phyloP scores from a whole-genome alignment of 1,140 invertebrate genomes.

The Drosophila setifemur region DNA sequence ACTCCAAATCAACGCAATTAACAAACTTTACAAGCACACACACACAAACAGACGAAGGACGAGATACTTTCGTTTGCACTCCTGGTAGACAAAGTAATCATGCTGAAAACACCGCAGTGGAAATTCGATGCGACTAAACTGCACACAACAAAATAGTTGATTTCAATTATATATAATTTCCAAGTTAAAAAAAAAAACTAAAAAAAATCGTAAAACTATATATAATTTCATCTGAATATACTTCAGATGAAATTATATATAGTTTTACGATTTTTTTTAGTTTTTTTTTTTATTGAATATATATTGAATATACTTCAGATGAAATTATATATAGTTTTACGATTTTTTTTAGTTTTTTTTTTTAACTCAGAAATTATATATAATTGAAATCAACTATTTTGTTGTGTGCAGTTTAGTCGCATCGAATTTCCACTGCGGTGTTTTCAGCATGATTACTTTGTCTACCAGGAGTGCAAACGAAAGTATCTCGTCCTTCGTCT shows the following conservation, averaged over 20 bases:
- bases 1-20: slow-evolving; percentile 56
- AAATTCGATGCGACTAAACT: slow-evolving; percentile 24
- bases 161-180: too few relatives aligned
- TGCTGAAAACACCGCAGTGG: slow-evolving; percentile 47
- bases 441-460: slow-evolving; percentile 59
- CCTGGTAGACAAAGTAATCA: slow-evolving; percentile 53
- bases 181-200: too few relatives aligned
- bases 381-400: too few relatives aligned
- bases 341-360: too few relatives aligned
- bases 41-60: neutral
- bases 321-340: too few relatives aligned
- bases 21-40: slow-evolving; percentile 34
- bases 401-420: slow-evolving; percentile 20
- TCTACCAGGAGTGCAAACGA: slow-evolving; percentile 48
- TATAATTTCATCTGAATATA: too few relatives aligned
- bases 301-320: neutral
- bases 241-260: too few relatives aligned
- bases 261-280: too few relatives aligned
- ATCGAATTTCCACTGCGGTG: slow-evolving; percentile 37
- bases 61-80: slow-evolving; percentile 48
- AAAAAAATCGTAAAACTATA: too few relatives aligned
- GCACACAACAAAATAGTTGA: neutral
- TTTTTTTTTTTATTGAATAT: neutral
- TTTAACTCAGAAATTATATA: too few relatives aligned
- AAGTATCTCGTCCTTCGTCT: slow-evolving; percentile 16